phyloP scores from a whole-genome alignment of 2,888 invertebrate species.

The Troides aeacus region DNA sequence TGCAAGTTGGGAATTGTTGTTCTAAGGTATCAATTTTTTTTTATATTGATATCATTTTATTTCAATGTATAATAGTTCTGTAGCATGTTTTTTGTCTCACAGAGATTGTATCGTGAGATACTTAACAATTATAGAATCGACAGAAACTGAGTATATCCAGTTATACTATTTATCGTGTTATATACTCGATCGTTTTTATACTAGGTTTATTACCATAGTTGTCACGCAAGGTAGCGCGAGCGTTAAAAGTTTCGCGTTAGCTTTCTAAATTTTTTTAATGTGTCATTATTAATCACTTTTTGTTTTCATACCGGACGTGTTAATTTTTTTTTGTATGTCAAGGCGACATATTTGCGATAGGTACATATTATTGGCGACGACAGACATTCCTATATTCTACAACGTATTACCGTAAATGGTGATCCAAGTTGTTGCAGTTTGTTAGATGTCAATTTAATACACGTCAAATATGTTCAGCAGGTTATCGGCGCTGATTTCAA shows the following conservation, averaged over 20 bases:
- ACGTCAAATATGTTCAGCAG: constrained; percentile 17
- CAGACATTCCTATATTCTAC: constrained; percentile 26
- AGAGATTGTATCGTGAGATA: too few relatives aligned
- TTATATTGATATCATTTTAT: too few relatives aligned
- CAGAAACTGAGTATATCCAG: not conserved
- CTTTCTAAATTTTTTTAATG: constrained; percentile 10
- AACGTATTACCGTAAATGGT: constrained; percentile 23
- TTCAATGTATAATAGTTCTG: too few relatives aligned
- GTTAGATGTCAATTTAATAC: constrained; percentile 26
- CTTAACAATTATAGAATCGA: not conserved
- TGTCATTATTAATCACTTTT: constrained; percentile 9
- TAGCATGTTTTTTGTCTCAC: too few relatives aligned
- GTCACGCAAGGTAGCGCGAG: constrained; percentile 1
- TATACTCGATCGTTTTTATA: not conserved
- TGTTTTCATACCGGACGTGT: constrained; percentile 3
- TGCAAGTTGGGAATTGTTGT: too few relatives aligned
- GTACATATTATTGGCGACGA: constrained; percentile 13
- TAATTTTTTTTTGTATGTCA: constrained; percentile 12
- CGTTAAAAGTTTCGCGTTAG: constrained; percentile 15
- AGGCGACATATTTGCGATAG: constrained; percentile 5
- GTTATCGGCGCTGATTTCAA: constrained; percentile 21
- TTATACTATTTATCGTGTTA: not conserved
- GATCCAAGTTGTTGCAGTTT: constrained; percentile 12
- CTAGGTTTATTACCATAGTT: not conserved
- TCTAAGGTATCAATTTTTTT: too few relatives aligned